Evolutionary conservation across 2,113 vertebrate species (phyloP).

Genomic region (Holacanthus passer): DNA sequence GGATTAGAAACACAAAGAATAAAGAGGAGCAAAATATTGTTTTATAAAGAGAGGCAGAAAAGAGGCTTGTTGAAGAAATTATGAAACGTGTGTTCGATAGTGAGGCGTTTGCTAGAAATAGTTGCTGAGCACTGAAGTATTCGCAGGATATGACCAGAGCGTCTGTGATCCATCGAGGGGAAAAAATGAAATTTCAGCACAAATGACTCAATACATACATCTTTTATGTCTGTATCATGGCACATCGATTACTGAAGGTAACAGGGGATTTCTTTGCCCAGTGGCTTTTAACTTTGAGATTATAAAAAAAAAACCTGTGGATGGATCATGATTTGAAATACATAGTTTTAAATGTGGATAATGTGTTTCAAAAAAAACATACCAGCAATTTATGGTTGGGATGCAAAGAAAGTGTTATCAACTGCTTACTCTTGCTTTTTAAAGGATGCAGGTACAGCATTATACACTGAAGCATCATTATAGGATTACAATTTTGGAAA

Average conservation of each 20-base stretch:
- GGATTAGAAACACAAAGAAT: slow-evolving; percentile 48
- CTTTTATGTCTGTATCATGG: slow-evolving; percentile 23
- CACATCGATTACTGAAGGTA: slow-evolving; percentile 1
- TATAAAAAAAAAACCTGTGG: background rate
- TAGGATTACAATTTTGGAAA: no score
- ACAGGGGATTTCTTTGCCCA: background rate
- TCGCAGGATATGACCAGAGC: slow-evolving; percentile 7
- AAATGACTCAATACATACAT: slow-evolving; percentile 28
- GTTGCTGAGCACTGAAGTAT: slow-evolving; percentile 34
- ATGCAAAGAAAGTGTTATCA: background rate
- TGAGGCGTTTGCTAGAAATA: slow-evolving; percentile 34
- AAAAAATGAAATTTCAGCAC: slow-evolving; percentile 37
- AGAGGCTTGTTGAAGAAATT: slow-evolving; percentile 11
- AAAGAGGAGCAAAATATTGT: slow-evolving; percentile 44
- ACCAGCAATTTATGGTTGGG: background rate
- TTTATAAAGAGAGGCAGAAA: slow-evolving; percentile 30
- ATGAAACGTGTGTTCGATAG: slow-evolving; percentile 28
- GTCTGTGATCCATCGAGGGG: slow-evolving; percentile 25
- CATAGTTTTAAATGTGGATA: no score
- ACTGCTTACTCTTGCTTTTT: background rate
- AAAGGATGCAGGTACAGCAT: no score
- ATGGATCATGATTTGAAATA: background rate
- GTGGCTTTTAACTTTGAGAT: background rate
- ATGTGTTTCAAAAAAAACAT: background rate
- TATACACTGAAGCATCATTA: no score